phyloP scores from a whole-genome alignment of 2,888 invertebrate species.

The Drosophila paranaensis region DNA sequence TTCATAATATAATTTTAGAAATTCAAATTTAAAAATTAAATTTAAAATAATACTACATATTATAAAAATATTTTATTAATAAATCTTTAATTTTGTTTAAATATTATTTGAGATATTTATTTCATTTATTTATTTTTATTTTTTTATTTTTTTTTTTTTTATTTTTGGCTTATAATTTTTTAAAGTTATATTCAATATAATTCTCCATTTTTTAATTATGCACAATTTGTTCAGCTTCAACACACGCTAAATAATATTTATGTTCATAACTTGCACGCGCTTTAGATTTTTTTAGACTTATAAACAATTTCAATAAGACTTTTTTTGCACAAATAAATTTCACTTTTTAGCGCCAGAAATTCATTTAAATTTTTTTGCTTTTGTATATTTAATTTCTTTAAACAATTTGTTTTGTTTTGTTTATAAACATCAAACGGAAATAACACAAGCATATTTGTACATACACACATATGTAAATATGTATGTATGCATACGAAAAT shows the following conservation, averaged over 20 bases:
- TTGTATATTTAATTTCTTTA: constrained; percentile 21
- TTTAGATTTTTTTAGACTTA: neutral
- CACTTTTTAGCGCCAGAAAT: constrained; percentile 16
- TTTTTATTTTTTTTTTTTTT: neutral
- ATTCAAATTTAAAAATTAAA: too few relatives aligned
- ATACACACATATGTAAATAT: neutral
- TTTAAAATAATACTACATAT: too few relatives aligned
- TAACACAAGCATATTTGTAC: constrained; percentile 10
- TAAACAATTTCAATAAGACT: constrained; percentile 26
- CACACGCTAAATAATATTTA: constrained; percentile 1
- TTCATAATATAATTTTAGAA: too few relatives aligned
- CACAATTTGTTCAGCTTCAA: neutral
- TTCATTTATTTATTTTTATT: too few relatives aligned
- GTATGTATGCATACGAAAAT: constrained; percentile 1
- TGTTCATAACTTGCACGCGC: constrained; percentile 22
- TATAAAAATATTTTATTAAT: too few relatives aligned
- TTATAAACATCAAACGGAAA: constrained; percentile 46
- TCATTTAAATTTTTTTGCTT: neutral
- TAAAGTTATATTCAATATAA: too few relatives aligned
- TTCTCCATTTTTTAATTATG: too few relatives aligned
- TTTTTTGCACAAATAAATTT: constrained; percentile 28
- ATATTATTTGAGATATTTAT: too few relatives aligned
- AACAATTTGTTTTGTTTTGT: constrained; percentile 16
- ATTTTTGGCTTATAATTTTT: too few relatives aligned
- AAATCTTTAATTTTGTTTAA: too few relatives aligned